Conservation (phyloP, 2,888 invertebrate species). For the Stomorhina lunata region DNA sequence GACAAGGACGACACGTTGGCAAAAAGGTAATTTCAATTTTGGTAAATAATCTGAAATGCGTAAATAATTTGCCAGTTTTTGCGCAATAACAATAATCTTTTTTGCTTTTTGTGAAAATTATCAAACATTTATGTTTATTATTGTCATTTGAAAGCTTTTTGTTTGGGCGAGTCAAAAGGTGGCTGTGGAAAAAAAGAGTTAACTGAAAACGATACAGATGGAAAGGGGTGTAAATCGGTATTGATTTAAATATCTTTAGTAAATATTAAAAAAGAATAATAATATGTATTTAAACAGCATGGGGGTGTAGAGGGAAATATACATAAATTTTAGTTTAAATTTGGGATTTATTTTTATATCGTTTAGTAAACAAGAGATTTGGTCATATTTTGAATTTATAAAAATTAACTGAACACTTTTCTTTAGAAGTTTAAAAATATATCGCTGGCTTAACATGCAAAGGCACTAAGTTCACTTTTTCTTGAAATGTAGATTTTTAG, state of each 20-base stretch:
- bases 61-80: conserved; percentile 58
- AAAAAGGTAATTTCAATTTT: conserved; percentile 56
- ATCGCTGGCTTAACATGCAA: too few relatives aligned
- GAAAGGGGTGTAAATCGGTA: neutral
- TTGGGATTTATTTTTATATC: too few relatives aligned
- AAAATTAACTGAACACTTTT: too few relatives aligned
- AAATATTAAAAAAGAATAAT: neutral
- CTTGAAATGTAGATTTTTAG: too few relatives aligned
- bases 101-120: conserved; percentile 8
- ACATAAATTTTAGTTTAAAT: too few relatives aligned
- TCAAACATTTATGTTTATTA: conserved; percentile 38
- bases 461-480: too few relatives aligned
- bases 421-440: too few relatives aligned
- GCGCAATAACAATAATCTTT: conserved; percentile 42
- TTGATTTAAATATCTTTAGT: neutral
- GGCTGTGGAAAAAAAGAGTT: neutral
- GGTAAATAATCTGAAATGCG: conserved; percentile 54
- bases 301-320: too few relatives aligned
- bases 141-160: conserved; percentile 1
- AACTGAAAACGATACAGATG: too few relatives aligned
- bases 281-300: neutral
- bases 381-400: too few relatives aligned
- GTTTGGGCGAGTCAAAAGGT: neutral
- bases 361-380: too few relatives aligned
- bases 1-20: neutral